phyloP scores from a whole-genome alignment of 2,797 vertebrate species.

The Sardinella longiceps region DNA sequence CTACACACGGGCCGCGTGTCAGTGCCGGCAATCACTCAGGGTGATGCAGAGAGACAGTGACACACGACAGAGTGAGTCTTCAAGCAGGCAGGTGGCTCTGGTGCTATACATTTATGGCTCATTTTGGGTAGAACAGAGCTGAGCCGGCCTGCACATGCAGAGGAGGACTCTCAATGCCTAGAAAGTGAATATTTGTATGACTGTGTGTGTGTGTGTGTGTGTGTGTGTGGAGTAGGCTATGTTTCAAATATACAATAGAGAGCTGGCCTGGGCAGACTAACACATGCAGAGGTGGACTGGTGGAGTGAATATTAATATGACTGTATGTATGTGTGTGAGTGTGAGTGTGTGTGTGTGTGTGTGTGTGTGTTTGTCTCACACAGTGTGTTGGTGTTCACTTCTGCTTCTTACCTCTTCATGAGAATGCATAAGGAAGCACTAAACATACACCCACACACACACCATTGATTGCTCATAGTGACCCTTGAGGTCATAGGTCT shows the following conservation, averaged over 20 bases:
- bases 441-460: background rate
- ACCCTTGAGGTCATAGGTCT: background rate
- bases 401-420: background rate
- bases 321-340: background rate
- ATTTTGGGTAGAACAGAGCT: constrained; percentile 10
- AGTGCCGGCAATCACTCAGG: constrained; percentile 64
- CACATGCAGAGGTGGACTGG: background rate
- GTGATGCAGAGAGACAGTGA: constrained; percentile 64
- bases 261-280: too few relatives aligned
- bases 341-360: constrained; percentile 28
- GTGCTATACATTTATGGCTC: constrained; percentile 36
- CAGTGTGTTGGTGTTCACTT: background rate
- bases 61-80: constrained; percentile 51
- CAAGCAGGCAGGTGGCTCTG: background rate
- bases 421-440: background rate
- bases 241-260: too few relatives aligned
- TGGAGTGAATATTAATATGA: background rate
- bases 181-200: background rate
- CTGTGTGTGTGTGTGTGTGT: too few relatives aligned
- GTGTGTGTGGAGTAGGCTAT: too few relatives aligned
- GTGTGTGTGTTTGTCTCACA: background rate
- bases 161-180: background rate
- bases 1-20: constrained; percentile 56
- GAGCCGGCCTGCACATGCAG: background rate
- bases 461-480: background rate